Percentiles rank a stretch among this genome's conserved stretches.
Evolutionary conservation across 1,140 invertebrate species (phyloP).

Genomic region (Doryteuthis pealeii): DNA sequence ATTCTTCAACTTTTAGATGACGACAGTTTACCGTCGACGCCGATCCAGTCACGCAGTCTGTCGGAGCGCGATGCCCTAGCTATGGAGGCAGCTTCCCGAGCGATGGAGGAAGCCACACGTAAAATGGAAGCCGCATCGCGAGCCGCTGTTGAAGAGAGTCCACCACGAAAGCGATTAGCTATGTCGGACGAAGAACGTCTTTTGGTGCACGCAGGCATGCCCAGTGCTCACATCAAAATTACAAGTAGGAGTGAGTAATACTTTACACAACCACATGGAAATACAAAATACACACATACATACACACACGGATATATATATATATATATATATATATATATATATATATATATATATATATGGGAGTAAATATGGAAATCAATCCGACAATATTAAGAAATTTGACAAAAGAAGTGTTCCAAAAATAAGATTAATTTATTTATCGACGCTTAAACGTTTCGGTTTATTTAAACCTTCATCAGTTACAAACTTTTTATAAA

Average conservation of each 20-base stretch:
- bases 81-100: conserved; percentile 58
- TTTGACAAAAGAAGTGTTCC: too few species aligned
- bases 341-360: not conserved
- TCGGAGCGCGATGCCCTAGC: conserved; percentile 58
- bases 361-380: too few species aligned
- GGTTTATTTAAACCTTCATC: too few species aligned
- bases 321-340: not conserved
- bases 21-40: conserved; percentile 49
- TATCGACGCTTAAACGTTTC: too few species aligned
- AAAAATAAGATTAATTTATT: too few species aligned
- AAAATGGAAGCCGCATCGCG: conserved; percentile 55
- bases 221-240: conserved; percentile 85
- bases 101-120: conserved; percentile 57
- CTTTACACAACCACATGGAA: not conserved
- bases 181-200: conserved; percentile 59
- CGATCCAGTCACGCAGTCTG: conserved; percentile 38
- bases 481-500: too few species aligned
- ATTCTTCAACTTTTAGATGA: conserved; percentile 30
- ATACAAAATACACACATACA: too few species aligned
- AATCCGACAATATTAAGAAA: too few species aligned
- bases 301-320: too few species aligned
- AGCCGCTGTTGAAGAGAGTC: conserved; percentile 45
- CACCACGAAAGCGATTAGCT: conserved; percentile 58
- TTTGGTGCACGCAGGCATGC: conserved; percentile 58
- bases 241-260: conserved; percentile 76